Conservation (phyloP, 2,888 invertebrate genomes). For the Chironomus riparius region DNA sequence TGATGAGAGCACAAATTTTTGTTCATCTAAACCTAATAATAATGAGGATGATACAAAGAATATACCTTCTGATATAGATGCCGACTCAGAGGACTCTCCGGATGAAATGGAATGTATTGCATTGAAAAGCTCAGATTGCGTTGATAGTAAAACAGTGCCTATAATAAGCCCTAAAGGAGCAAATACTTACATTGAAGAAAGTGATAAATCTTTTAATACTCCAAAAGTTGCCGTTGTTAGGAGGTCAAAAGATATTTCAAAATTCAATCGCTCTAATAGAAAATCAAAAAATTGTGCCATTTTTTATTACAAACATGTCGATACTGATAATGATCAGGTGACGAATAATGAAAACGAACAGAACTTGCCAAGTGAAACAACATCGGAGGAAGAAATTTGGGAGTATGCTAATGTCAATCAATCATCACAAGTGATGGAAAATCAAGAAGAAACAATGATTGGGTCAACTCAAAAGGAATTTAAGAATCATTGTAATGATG, state of each 20-base stretch:
- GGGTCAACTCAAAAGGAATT: no score
- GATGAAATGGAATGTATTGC: conserved; percentile 39
- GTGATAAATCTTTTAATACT: conserved; percentile 38
- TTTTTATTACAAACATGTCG: conserved; percentile 77
- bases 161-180: not conserved
- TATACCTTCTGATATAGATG: conserved; percentile 46
- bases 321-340: conserved; percentile 69
- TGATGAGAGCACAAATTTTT: conserved; percentile 34
- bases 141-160: conserved; percentile 1
- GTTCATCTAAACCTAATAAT: conserved; percentile 28
- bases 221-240: conserved; percentile 42
- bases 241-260: conserved; percentile 50
- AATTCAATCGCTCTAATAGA: conserved; percentile 61
- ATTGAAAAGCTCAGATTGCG: not conserved
- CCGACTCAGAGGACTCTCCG: conserved; percentile 47
- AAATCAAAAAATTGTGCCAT: conserved; percentile 75
- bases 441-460: not conserved
- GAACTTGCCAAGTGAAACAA: conserved; percentile 45
- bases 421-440: not conserved
- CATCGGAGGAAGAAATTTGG: conserved; percentile 51
- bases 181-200: not conserved
- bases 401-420: conserved; percentile 32
- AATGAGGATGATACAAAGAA: not conserved
- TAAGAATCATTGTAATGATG: no score
- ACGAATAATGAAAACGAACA: conserved; percentile 43